Base-by-base conservation (phyloP, 2,888 invertebrate species). In the Ormyrus pomaceus region DNA sequence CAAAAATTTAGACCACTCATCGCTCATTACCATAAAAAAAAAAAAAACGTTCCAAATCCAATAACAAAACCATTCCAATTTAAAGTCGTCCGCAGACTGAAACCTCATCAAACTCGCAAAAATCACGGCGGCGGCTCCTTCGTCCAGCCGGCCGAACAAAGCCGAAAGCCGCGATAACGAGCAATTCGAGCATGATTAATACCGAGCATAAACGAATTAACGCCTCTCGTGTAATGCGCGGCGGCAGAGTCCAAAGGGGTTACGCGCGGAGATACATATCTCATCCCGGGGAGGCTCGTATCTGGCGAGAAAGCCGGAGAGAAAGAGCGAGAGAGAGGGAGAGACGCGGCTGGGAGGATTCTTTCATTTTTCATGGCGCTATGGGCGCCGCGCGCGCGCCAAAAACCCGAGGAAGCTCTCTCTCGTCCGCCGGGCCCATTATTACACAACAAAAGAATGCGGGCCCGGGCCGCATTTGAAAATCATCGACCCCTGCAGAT, bases 301-400 rank as follows among this genome's bases (percentile, higher is more conserved):
- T 34, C 11, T 13, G 59, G 48, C 59, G 46, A 6, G 50, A n/a
- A 71, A 11, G 11, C 6, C 51, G 10, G 51, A 11, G 5, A 56
- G 68, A 66, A 59, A 59, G 34, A 59, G 53, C 55, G 34, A 61
- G 56, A 64, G 55, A 58, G 77, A 71, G 34, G 56, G 56, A 64
- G 55, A 58, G 77, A 71, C 34, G 34, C 34, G 34, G 80, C 77
- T 80, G 84, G 84, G 83, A 85, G 85, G 83, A 85, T 85, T 84
- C 82, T 51, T 85, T 87, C 87, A 87, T 88, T 88, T 88, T 87
- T 88, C 88, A 88, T 83, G 83, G 84, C 84, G 83, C 83, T 82
- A 87, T 66, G 80, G 87, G 87, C 87, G 88, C 88, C 87, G 81
- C 81, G 62, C 62, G 69, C 65, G 62, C 62, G 69, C 65, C 71